Evolutionary conservation across 23 tunicate species (phyloP).

Genomic region (Clavelina lepadiformis): DNA sequence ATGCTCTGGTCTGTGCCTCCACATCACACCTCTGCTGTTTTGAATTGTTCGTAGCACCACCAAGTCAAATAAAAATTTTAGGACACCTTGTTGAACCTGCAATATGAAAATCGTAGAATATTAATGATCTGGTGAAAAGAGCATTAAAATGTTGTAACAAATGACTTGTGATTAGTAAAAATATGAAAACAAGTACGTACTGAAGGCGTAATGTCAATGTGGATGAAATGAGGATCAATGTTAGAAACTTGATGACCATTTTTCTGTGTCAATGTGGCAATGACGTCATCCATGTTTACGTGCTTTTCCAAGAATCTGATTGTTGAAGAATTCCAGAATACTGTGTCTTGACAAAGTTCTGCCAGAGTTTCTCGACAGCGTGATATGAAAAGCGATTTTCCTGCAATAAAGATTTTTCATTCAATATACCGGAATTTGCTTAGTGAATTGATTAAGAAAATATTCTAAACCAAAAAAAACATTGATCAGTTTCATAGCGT

Average conservation of each 20-base stretch:
- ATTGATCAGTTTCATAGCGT: too few species aligned
- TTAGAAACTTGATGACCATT: not conserved
- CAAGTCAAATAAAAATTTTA: slow-evolving; percentile 16
- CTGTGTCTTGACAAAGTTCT: not conserved
- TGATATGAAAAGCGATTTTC: slow-evolving; percentile 35
- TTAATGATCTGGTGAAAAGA: too few species aligned
- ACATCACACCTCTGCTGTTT: slow-evolving; percentile 34
- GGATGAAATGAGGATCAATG: slow-evolving; percentile 24
- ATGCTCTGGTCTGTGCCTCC: slow-evolving; percentile 29
- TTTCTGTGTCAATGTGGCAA: slow-evolving; percentile 12
- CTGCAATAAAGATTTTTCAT: slow-evolving; percentile 1
- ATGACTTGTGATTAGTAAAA: not conserved
- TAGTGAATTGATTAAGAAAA: too few species aligned
- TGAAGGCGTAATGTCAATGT: slow-evolving; percentile 50
- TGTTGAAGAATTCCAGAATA: slow-evolving; percentile 17
- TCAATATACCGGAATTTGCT: too few species aligned
- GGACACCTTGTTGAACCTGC: not conserved
- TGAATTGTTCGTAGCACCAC: slow-evolving; percentile 43
- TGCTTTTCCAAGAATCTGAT: slow-evolving; percentile 49
- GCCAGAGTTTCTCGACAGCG: slow-evolving; percentile 20
- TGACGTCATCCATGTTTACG: slow-evolving; percentile 36
- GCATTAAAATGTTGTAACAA: not conserved
- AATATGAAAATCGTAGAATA: too few species aligned
- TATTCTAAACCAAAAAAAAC: slow-evolving; percentile 4
- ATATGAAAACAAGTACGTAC: slow-evolving; percentile 12